Evolutionary conservation across 1,140 invertebrate genomes (phyloP), one percentile per base, ranked within the genome.

Genomic region (Phthorimaea operculella): DNA sequence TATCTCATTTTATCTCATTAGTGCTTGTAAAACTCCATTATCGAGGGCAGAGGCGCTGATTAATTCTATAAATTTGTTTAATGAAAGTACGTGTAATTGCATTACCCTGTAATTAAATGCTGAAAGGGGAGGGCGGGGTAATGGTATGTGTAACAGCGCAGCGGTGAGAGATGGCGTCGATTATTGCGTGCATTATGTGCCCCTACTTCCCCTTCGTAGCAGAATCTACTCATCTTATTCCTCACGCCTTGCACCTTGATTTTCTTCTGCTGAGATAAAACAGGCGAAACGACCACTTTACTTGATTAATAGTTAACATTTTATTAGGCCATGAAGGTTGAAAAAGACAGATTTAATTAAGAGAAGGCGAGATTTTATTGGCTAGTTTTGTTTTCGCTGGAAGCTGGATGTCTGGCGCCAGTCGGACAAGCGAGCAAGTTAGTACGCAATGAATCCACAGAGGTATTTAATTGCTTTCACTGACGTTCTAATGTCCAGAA

Each of bases 121-220:
- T 21, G 48, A 7, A 51, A 63, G 70, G 64, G 67, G 65, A 62
- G 50, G 64, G 52, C 54, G 60, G 63, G 66, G 63, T 60, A 64
- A 66, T 66, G 62, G 59, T 42, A 64, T 58, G 59, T 59, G 57
- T 63, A 59, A 63, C 63, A 55, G 59, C 55, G 61, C 54, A 47
- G 64, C 69, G 56, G 66, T 74, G 73, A 77, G 68, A 60, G 68
- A 80, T 75, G 70, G 57, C 57, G 59, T 64, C 58, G 72, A 79
- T 79, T 72, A 79, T 77, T 76, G 70, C 75, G 72, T 66, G 68
- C 70, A 74, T 79, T 78, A 74, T 74, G 66, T 65, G 62, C 57
- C 62, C 63, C 57, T 57, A 47, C 62, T 53, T 66, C 54, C 68
- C 64, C 59, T 52, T 53, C 54, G 48, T 59, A 59, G 62, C 65